These are phyloP conservation scores for Perca flavescens DNA, from an alignment of 2,113 vertebrate genomes.

Conservation along the genomic window DNA sequence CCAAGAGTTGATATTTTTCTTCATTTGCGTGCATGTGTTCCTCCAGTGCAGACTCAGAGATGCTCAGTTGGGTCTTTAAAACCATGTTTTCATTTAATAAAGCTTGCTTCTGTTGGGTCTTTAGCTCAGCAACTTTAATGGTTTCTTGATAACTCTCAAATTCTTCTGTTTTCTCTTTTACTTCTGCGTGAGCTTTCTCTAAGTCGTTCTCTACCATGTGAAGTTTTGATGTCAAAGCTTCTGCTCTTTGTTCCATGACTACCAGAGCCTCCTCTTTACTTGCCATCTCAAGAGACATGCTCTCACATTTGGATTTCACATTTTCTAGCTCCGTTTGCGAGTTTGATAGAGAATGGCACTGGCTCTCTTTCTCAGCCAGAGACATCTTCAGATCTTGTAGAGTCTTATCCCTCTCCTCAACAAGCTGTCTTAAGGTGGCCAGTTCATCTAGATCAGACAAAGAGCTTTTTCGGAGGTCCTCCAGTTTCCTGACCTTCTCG, in stretches of 20 bases:
- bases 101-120: conserved; percentile 46
- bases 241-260: conserved; percentile 49
- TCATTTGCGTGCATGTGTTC: conserved; percentile 63
- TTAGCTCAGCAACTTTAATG: conserved; percentile 47
- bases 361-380: conserved; percentile 69
- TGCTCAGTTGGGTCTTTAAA: conserved; percentile 67
- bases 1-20: conserved; percentile 28
- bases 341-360: conserved; percentile 45
- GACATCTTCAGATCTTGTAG: conserved; percentile 67
- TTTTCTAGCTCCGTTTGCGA: conserved; percentile 70
- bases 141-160: conserved; percentile 44
- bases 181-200: conserved; percentile 59
- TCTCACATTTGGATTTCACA: conserved; percentile 53
- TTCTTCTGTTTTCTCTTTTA: conserved; percentile 66
- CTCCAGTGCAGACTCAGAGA: conserved; percentile 24
- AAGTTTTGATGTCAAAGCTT: conserved; percentile 70
- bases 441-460: conserved; percentile 73
- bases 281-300: conserved; percentile 26
- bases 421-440: conserved; percentile 45
- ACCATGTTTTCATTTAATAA: conserved; percentile 51
- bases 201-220: conserved; percentile 68
- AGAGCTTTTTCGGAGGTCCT: conserved; percentile 51
- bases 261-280: conserved; percentile 66
- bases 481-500: conserved; percentile 74
- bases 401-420: conserved; percentile 67